phyloP scores from a whole-genome alignment of 2,888 invertebrate genomes.

The Seladonia tumulorum region DNA sequence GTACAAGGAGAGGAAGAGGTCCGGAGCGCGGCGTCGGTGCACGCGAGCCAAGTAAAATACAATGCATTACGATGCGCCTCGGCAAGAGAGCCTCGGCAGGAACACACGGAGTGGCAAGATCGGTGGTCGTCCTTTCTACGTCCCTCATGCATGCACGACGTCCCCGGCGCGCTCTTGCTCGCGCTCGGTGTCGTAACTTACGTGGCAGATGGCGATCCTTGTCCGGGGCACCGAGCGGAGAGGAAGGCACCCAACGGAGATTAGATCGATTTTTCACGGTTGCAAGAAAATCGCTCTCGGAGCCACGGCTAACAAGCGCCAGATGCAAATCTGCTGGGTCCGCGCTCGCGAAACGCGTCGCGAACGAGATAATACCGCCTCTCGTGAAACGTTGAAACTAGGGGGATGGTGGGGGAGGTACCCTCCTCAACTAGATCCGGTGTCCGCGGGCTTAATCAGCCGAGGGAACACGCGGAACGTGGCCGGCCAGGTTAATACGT shows the following conservation, averaged over 20 bases:
- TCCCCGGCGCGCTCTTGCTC: constrained; percentile 34
- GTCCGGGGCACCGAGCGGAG: constrained; percentile 44
- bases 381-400: constrained; percentile 35
- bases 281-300: constrained; percentile 75
- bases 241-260: constrained; percentile 73
- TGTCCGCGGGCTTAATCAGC: constrained; percentile 46
- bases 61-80: constrained; percentile 52
- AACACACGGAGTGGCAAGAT: constrained; percentile 46
- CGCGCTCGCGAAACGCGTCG: constrained; percentile 36
- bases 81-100: background rate
- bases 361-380: constrained; percentile 34
- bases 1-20: constrained; percentile 30
- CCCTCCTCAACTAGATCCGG: constrained; percentile 55
- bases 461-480: constrained; percentile 1
- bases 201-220: constrained; percentile 77
- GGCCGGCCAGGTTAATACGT: constrained; percentile 48
- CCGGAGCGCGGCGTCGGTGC: background rate
- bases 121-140: constrained; percentile 56
- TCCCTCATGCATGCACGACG: constrained; percentile 48
- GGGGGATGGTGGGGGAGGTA: background rate
- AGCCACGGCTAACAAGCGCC: constrained; percentile 77
- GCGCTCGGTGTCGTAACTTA: constrained; percentile 75
- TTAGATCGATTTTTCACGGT: constrained; percentile 81
- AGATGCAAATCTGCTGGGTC: constrained; percentile 77
- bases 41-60: constrained; percentile 47